phyloP scores from a whole-genome alignment of 2,797 vertebrate genomes.

The Macroramphosus scolopax region DNA sequence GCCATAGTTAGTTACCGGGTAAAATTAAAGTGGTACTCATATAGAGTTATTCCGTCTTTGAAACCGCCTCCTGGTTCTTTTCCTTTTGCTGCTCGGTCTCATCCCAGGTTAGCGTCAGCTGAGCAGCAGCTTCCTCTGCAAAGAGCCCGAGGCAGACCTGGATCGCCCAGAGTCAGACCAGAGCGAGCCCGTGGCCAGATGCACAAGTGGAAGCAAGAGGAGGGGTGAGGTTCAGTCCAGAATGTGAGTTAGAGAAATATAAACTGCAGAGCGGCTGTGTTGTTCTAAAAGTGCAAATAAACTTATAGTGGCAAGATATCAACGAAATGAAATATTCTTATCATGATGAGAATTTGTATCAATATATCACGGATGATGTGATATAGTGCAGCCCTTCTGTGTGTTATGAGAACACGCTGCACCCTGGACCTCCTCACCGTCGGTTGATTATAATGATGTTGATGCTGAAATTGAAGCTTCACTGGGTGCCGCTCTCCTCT shows the following conservation, averaged over 20 bases:
- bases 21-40: not conserved
- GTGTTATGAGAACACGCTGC: constrained; percentile 1
- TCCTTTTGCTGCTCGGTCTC: not conserved
- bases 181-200: constrained; percentile 41
- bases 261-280: constrained; percentile 1
- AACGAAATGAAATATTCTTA: too few relatives aligned
- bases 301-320: too few relatives aligned
- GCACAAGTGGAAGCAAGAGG: constrained; percentile 19
- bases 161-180: constrained; percentile 38
- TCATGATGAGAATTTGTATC: too few relatives aligned
- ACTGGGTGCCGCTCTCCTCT: not conserved
- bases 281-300: too few relatives aligned
- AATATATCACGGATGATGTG: too few relatives aligned
- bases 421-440: not conserved
- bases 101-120: constrained; percentile 13
- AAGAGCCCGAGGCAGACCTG: constrained; percentile 42
- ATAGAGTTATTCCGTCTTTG: constrained; percentile 6
- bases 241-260: constrained; percentile 25
- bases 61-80: constrained; percentile 1
- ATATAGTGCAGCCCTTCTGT: too few relatives aligned
- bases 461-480: constrained; percentile 13
- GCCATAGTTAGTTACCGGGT: not conserved
- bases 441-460: constrained; percentile 10
- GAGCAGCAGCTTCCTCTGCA: constrained; percentile 47
- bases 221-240: constrained; percentile 6